Evolutionary conservation across 2,888 invertebrate genomes (phyloP).

Genomic region (Monoplex corrugatus): DNA sequence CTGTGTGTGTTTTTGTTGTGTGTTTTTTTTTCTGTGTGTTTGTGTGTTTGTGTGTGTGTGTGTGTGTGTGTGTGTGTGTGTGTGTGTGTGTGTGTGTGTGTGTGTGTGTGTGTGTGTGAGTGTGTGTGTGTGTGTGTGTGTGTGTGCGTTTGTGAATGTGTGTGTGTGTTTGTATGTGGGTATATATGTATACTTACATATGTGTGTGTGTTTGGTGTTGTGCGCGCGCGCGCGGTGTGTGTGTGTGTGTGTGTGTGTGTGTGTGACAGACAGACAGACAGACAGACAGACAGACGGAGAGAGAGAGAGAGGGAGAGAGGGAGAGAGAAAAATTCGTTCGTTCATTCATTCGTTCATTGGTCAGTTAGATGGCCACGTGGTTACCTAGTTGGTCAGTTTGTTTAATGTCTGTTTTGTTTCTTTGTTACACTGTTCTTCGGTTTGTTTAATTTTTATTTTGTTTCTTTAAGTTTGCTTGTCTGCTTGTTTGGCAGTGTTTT

Average conservation of each 20-base stretch:
- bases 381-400: no score
- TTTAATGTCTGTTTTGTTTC: no score
- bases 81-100: neutral
- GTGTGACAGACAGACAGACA: neutral
- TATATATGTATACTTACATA: neutral
- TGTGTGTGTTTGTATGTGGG: neutral
- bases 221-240: no score
- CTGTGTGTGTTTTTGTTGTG: no score
- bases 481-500: no score
- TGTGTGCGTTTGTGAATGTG: neutral
- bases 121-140: neutral
- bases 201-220: conserved; percentile 17
- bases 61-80: neutral
- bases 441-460: no score
- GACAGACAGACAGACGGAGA: neutral
- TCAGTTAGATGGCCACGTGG: no score
- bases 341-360: no score
- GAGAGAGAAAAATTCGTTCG: no score
- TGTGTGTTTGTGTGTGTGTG: neutral
- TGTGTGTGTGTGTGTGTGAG: neutral
- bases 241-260: neutral
- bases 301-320: neutral
- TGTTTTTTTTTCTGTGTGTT: no score
- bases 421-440: no score
- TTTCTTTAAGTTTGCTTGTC: no score